Base-by-base conservation (phyloP, 1,140 invertebrate species). In the Drosophila leontia region DNA sequence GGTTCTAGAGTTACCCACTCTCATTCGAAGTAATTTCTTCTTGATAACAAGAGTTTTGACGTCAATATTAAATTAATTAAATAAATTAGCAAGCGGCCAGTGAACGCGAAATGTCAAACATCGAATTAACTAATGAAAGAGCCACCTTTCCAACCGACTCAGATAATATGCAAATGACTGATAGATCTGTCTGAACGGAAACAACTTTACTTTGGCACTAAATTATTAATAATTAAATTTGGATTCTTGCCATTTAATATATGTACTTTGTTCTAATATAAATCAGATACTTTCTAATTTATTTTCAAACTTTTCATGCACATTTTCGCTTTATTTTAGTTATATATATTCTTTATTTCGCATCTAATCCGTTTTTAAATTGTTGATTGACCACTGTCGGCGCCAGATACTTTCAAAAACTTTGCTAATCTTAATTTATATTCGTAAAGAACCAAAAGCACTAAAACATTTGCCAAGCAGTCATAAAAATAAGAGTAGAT, bases 101-200 rank as follows among this genome's bases (percentile, higher is more conserved):
- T 48, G 57, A 72, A 56, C 50, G 59, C 63, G 15, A 70, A 88
- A 87, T 86, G 78, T 88, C 77, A 67, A 78, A 82, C 60, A 62
- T 57, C 77, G 64, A 78, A 75, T 82, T 82, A 71, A 64, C 75
- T 68, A 86, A 82, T 87, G 83, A 62, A 47, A 50, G 71, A 47
- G 34, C 57, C 51, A 50, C 35, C 51, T 41, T 29, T 51, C 53
- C 9, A 32, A 32, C 2, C 23, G 23, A 55, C 47, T 57, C 55
- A 50, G 60, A 69, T 82, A 55, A 69, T 60, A 77, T 77, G 74
- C 72, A 50, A 77, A 77, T 68, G 26, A 17, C 13, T 26, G 48
- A n/a, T 35, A 32, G 26, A 53, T 55, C 17, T 61, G 48, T 35
- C 15, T 64, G 35, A 42, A 50, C 35, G 45, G 15, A 50, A 55